Evolutionary conservation across 2,888 invertebrate genomes (phyloP), one percentile per base, ranked within the genome.

Genomic region (Phragmatobia fuliginosa): DNA sequence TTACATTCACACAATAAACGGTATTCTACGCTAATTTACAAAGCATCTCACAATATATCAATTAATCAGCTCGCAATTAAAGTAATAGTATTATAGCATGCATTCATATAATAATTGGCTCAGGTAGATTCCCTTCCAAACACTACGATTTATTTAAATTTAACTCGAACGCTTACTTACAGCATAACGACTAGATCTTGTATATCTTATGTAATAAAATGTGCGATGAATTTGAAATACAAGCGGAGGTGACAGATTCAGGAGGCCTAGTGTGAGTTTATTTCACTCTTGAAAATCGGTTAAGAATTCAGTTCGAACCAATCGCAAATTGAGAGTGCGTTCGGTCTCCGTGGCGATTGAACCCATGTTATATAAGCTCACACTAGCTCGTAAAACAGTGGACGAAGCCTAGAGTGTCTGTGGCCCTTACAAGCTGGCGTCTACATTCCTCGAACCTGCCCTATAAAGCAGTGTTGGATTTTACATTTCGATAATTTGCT

Each of bases 131-230:
- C 21, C 18, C 28, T 36, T 67, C 14, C 67, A 67, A 62, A 67
- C 38, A 11, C n/a, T 60, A 60, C 21, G 21, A 31, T 49, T 61
- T 61, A 61, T 49, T 25, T 32, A 62, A 52, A 58, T 58, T 56
- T 66, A 49, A 33, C 28, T 58, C 70, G 61, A 68, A 72, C 68
- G 60, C 75, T 69, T 70, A 69, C 16, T 36, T 73, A 81, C 67
- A 81, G 32, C 52, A 71, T 77, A 76, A 77, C 73, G 80, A 81
- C 80, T 81, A 81, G 80, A 81, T 79, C 74, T 79, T 70, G 62
- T 64, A 61, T 77, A 73, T 32, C 67, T 81, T 73, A 67, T 59
- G 52, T 66, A 72, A 70, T 59, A 69, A 49, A 71, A 72, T 28
- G 76, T 65, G 71, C 68, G 71, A 68, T 62, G 70, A 64, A 63